Percentiles rank a stretch among this genome's conserved stretches.
phyloP scores from a whole-genome alignment of 2,888 invertebrate genomes.

The Tyria jacobaeae region DNA sequence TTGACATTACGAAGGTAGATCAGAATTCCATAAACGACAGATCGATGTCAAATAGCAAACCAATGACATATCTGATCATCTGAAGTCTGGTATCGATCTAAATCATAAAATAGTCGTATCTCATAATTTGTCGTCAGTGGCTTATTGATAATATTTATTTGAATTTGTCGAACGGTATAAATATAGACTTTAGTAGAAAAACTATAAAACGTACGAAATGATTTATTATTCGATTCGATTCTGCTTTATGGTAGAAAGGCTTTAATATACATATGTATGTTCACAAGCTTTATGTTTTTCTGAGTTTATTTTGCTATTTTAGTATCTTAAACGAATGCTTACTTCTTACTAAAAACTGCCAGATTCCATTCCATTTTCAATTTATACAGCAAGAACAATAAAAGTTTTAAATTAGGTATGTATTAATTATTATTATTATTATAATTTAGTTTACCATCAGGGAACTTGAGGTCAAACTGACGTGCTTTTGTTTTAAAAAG shows the following conservation, averaged over 20 bases:
- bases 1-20: slow-evolving; percentile 28
- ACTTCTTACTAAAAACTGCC: no score
- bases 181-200: slow-evolving; percentile 35
- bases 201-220: slow-evolving; percentile 40
- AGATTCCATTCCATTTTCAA: no score
- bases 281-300: slow-evolving; percentile 26
- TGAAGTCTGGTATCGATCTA: slow-evolving; percentile 48
- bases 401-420: no score
- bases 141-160: slow-evolving; percentile 61
- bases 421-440: no score
- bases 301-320: neutral
- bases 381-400: no score
- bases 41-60: slow-evolving; percentile 33
- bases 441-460: no score
- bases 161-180: slow-evolving; percentile 29
- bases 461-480: no score
- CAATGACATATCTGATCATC: slow-evolving; percentile 40
- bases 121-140: slow-evolving; percentile 49
- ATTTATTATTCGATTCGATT: slow-evolving; percentile 48
- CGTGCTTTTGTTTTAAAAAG: no score
- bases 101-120: slow-evolving; percentile 63
- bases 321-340: neutral
- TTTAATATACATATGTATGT: slow-evolving; percentile 45
- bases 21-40: slow-evolving; percentile 31
- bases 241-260: slow-evolving; percentile 46